These are phyloP conservation scores for Agrochola lota DNA, from an alignment of 2,888 invertebrate species.

Conservation along the genomic window DNA sequence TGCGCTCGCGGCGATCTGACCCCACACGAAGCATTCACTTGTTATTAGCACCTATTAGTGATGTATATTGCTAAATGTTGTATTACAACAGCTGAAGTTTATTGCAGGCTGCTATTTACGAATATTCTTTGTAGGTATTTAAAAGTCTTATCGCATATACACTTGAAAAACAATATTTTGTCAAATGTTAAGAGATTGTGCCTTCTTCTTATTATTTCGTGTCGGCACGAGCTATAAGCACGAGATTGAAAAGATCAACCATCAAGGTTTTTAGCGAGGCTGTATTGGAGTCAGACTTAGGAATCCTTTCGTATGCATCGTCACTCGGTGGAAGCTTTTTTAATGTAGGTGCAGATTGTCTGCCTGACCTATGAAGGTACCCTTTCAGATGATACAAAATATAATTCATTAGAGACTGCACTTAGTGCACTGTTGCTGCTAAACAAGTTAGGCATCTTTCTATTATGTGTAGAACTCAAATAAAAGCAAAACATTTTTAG, in stretches of 20 bases:
- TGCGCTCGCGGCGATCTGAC: constrained; percentile 50
- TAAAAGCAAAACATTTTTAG: neutral
- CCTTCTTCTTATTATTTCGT: neutral
- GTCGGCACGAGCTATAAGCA: neutral
- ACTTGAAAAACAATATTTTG: neutral
- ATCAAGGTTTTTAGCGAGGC: neutral
- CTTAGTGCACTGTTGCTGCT: neutral
- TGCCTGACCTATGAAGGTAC: neutral
- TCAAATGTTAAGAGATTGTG: neutral
- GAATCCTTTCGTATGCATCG: neutral
- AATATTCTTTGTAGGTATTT: neutral
- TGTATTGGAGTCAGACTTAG: neutral
- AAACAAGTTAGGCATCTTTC: neutral
- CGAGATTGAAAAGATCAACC: neutral
- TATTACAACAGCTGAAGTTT: constrained; percentile 2
- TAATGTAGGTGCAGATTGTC: neutral
- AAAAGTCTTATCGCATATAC: neutral
- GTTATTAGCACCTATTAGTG: constrained; percentile 27
- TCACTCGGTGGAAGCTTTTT: neutral
- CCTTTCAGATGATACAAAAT: neutral
- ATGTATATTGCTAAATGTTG: constrained; percentile 21
- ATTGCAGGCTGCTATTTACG: neutral
- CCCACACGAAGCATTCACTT: constrained; percentile 46
- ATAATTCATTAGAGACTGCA: no score
- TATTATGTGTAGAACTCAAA: neutral